Evolutionary conservation across 2,888 invertebrate species (phyloP).

Genomic region (Hypomecis atomaria): DNA sequence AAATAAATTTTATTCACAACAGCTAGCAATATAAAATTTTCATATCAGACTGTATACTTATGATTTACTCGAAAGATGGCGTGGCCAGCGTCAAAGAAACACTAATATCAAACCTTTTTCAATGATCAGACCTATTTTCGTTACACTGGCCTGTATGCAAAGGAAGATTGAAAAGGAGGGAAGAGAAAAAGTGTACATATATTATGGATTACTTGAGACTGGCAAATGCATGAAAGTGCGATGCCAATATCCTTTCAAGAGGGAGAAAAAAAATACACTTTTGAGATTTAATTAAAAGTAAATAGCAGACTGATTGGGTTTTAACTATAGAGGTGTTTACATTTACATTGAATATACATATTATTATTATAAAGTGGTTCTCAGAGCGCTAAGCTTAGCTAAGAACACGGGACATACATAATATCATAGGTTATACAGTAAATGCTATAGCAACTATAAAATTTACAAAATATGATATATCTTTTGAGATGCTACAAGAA

Average conservation of each 20-base stretch:
- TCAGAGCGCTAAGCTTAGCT: constrained; percentile 82
- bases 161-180: constrained; percentile 19
- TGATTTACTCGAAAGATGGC: constrained; percentile 41
- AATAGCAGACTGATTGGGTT: constrained; percentile 48
- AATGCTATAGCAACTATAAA: constrained; percentile 82
- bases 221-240: no score
- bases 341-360: constrained; percentile 50
- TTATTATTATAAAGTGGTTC: constrained; percentile 72
- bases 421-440: constrained; percentile 71
- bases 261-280: neutral
- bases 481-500: constrained; percentile 82
- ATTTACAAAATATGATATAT: constrained; percentile 85
- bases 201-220: no score
- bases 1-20: constrained; percentile 84
- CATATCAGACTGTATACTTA: constrained; percentile 71
- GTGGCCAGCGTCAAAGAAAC: constrained; percentile 52
- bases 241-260: no score
- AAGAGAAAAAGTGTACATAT: neutral
- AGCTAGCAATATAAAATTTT: constrained; percentile 84
- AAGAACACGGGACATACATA: constrained; percentile 76
- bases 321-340: constrained; percentile 49
- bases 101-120: constrained; percentile 1
- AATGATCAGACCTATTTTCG: constrained; percentile 13
- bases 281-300: constrained; percentile 35
- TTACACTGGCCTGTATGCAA: constrained; percentile 47